Percentiles rank a stretch among this genome's conserved stretches.
Evolutionary conservation across 92 coral and sea anemone species (phyloP).

Genomic region (Hydrozoanthus gracilis): DNA sequence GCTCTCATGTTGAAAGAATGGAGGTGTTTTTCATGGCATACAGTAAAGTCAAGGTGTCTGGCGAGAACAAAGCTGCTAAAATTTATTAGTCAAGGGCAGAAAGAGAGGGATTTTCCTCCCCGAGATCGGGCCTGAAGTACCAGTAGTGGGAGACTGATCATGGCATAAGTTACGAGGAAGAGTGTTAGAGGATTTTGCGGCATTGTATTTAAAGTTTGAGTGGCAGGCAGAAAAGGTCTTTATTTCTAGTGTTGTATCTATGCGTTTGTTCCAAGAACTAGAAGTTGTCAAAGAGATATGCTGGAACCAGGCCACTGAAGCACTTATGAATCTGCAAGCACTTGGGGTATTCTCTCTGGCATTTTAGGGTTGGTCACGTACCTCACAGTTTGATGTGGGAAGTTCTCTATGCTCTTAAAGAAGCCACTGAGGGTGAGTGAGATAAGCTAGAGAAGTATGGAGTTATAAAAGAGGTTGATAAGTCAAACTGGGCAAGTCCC

Average conservation of each 20-base stretch:
- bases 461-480: conserved; percentile 26
- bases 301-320: too few relatives aligned
- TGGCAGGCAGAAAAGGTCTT: too few relatives aligned
- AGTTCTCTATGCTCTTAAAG: too few relatives aligned
- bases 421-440: conserved; percentile 28
- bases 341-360: neutral
- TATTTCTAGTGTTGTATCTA: too few relatives aligned
- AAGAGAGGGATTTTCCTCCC: conserved; percentile 61
- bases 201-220: too few relatives aligned
- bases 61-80: conserved; percentile 47
- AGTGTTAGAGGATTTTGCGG: too few relatives aligned
- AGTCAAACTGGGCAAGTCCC: conserved; percentile 58
- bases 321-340: too few relatives aligned
- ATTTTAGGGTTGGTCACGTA: conserved; percentile 32
- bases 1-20: conserved; percentile 58
- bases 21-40: conserved; percentile 69
- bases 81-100: conserved; percentile 45
- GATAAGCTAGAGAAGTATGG: conserved; percentile 36
- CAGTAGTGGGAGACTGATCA: too few relatives aligned
- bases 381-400: conserved; percentile 9
- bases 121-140: conserved; percentile 63
- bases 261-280: too few relatives aligned
- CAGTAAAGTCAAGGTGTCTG: conserved; percentile 49
- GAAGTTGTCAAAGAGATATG: too few relatives aligned
- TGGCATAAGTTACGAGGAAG: too few relatives aligned